These are phyloP conservation scores for Trichacis sp. DNA, from an alignment of 2,888 invertebrate genomes.

Conservation along the genomic window DNA sequence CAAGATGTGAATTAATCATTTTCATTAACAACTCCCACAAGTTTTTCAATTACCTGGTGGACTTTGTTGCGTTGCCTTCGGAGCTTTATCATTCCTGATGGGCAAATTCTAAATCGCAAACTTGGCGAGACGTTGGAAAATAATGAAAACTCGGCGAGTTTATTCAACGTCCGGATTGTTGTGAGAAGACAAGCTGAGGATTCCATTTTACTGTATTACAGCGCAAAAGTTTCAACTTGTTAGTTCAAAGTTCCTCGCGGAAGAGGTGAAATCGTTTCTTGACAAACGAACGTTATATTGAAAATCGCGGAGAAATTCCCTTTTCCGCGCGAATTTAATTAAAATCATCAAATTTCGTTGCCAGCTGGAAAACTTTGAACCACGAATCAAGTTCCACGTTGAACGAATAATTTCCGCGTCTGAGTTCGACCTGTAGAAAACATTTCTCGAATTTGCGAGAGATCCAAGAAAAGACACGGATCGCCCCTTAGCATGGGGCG, in stretches of 20 bases:
- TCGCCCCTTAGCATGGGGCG: constrained; percentile 61
- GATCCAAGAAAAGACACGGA: not conserved
- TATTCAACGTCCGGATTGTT: constrained; percentile 38
- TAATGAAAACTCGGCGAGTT: constrained; percentile 39
- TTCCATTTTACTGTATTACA: constrained; percentile 32
- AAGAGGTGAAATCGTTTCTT: constrained; percentile 32
- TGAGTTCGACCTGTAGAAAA: no score
- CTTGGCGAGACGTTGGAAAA: constrained; percentile 35
- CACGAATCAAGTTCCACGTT: no score
- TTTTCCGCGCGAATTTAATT: no score
- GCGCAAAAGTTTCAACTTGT: constrained; percentile 40
- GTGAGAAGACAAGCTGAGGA: constrained; percentile 38
- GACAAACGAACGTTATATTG: not conserved
- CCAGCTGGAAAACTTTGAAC: no score
- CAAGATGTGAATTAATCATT: constrained; percentile 69
- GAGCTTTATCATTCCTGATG: constrained; percentile 40
- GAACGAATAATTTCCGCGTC: no score
- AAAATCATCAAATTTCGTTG: no score
- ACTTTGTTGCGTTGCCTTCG: constrained; percentile 55
- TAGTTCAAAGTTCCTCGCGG: constrained; percentile 33
- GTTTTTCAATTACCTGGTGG: constrained; percentile 67
- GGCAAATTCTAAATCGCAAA: constrained; percentile 41
- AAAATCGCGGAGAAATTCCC: no score
- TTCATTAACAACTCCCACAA: constrained; percentile 61
- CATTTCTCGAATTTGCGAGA: not conserved